Base-by-base conservation (phyloP, 2,888 invertebrate genomes). In the Drosophila robusta region DNA sequence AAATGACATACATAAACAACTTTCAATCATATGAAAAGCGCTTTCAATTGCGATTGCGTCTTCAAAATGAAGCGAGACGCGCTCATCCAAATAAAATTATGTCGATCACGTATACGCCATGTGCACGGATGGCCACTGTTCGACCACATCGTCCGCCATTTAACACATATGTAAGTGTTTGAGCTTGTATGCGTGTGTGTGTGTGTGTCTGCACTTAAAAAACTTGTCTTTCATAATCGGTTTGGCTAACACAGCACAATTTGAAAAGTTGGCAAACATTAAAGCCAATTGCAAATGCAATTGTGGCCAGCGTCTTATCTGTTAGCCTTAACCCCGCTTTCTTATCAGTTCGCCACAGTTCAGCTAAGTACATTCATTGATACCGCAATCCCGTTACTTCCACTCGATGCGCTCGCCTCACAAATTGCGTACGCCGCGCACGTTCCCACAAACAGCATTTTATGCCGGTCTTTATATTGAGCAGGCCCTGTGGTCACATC, bases 1-100 rank as follows among this genome's bases (percentile, higher is more conserved):
- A 55, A 70, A 75, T 70, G 79, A 50, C 79, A 71, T 47, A 75
- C 64, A 75, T 65, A 69, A 65, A 68, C 75, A 82, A 78, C 83
- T 85, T 82, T 88, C 86, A 72, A 68, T 75, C 86, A 80, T 74
- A 69, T 86, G 83, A 79, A 86, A 88, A 79, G 80, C 78, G 87
- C 83, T 86, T 83, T 83, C 89, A 83, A 86, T 86, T 84, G 87
- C 75, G 70, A 64, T 65, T 65, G 74, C 66, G 68, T 64, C 63
- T 63, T 51, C 63, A 29, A 56, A 60, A 34, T 67, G 52, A 70
- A 82, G 85, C 68, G 82, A 69, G 81, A 75, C 63, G 73, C 57
- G 73, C 57, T 58, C 65, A 56, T 44, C 45, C 44, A 61, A 66
- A 60, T 60, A 69, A 72, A 72, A 70, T 58, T 83, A 83, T 87